Percentiles rank a stretch among this genome's conserved stretches.
phyloP scores from a whole-genome alignment of 2,888 invertebrate species.

The Oeneis ivallda region DNA sequence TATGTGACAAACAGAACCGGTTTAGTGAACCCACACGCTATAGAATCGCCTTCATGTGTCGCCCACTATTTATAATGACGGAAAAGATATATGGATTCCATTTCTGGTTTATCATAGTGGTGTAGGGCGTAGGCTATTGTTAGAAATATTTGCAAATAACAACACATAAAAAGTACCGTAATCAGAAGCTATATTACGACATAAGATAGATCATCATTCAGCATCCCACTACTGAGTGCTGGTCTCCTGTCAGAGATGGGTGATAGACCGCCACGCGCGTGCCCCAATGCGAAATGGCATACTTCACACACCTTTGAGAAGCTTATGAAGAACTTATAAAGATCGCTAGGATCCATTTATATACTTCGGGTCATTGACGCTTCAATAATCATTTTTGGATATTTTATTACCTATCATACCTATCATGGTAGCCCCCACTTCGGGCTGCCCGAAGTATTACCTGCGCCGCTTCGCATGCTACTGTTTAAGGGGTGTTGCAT shows the following conservation, averaged over 20 bases:
- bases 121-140: not conserved
- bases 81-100: constrained; percentile 49
- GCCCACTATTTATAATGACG: constrained; percentile 59
- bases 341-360: not conserved
- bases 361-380: not conserved
- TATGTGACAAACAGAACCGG: constrained; percentile 47
- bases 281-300: too few species aligned
- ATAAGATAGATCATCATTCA: too few species aligned
- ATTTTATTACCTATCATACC: not conserved
- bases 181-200: not conserved
- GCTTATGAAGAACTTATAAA: too few species aligned
- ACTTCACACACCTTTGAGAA: too few species aligned
- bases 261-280: too few species aligned
- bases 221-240: too few species aligned
- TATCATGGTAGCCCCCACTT: too few species aligned
- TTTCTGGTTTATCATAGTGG: constrained; percentile 9
- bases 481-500: too few species aligned
- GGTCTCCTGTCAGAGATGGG: too few species aligned
- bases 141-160: not conserved
- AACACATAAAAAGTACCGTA: not conserved
- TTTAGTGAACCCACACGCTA: constrained; percentile 47
- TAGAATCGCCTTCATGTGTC: constrained; percentile 55
- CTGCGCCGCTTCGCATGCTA: too few species aligned
- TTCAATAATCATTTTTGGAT: not conserved
- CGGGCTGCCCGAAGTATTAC: too few species aligned